Evolutionary conservation across 2,797 vertebrate genomes (phyloP), one percentile per base, ranked within the genome.

Genomic region (Anisognathus igniventris): DNA sequence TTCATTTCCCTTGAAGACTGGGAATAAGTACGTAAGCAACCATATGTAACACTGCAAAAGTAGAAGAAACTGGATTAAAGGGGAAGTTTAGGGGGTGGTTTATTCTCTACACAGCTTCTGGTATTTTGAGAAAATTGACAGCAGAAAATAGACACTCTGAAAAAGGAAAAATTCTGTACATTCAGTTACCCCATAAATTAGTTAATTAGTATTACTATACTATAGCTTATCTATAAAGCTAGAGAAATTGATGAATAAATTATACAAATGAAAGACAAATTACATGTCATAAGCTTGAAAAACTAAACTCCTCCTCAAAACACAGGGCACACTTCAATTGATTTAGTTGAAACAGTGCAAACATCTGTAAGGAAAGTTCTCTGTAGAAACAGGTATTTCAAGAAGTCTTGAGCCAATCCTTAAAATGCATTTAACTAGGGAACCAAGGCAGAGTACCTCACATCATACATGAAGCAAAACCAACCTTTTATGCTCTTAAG

Each of bases 31-130:
- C 7, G 8, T 30, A 79, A 91, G 9, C 10, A 79, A 42, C 28
- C 28, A 27, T 16, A 56, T 0, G 0, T 7, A 62, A 62, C 17
- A 45, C 0, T 23, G 13, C 12, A 77, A 39, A 93, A 53, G 14
- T 0, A 72, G 19, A 75, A 93, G 40, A 67, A 85, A 83, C 1
- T 14, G 9, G 10, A 84, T 56, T 62, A 76, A 82, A 24, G 7
- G 12, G 7, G 8, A 91, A 79, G 42, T 71, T 71, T 0, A 1
- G 21, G 18, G 12, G 0, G 0, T 42, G 0, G 7, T 37, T 60
- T 79, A 50, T 47, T 86, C 51, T 64, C 48, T 53, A 73, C 31
- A 56, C 56, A 90, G 23, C 33, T 77, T 50, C 18, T 31, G 4
- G 12, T 50, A 28, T 81, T 78, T 21, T 84, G 44, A 62, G 4